Evolutionary conservation across 1,140 invertebrate species (phyloP).

Genomic region (Formica exsecta): DNA sequence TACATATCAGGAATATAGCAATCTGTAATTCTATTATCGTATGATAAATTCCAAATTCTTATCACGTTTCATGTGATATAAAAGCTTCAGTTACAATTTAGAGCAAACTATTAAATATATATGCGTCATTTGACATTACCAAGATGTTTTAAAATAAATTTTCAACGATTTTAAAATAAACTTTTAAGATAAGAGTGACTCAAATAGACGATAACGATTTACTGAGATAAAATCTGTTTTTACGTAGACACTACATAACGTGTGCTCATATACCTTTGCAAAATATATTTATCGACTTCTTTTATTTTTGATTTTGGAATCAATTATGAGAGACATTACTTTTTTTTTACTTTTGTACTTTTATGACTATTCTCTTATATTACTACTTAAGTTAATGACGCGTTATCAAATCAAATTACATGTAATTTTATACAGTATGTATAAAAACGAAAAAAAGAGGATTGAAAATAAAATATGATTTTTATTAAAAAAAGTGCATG

Average conservation of each 20-base stretch:
- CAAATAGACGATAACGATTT: neutral
- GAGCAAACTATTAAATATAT: neutral
- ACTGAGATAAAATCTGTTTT: constrained; percentile 11
- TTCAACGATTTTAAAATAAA: neutral
- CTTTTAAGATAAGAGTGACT: neutral
- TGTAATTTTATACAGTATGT: neutral
- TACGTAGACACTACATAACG: neutral
- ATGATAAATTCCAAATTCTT: neutral
- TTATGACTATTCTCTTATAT: neutral
- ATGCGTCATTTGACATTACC: neutral
- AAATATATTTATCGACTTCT: neutral
- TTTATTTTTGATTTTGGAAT: neutral
- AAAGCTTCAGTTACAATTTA: constrained; percentile 2
- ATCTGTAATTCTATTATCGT: neutral
- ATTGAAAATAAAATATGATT: neutral
- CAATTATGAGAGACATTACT: neutral
- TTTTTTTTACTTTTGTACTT: neutral
- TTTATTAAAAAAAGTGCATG: neutral
- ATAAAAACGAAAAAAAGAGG: neutral
- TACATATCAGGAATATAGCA: neutral
- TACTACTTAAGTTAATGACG: neutral
- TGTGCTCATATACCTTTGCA: neutral
- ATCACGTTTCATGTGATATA: neutral
- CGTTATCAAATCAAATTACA: neutral
- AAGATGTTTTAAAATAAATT: neutral